Conservation (phyloP, 1,140 invertebrate species). For the Drosophila ogumai region DNA sequence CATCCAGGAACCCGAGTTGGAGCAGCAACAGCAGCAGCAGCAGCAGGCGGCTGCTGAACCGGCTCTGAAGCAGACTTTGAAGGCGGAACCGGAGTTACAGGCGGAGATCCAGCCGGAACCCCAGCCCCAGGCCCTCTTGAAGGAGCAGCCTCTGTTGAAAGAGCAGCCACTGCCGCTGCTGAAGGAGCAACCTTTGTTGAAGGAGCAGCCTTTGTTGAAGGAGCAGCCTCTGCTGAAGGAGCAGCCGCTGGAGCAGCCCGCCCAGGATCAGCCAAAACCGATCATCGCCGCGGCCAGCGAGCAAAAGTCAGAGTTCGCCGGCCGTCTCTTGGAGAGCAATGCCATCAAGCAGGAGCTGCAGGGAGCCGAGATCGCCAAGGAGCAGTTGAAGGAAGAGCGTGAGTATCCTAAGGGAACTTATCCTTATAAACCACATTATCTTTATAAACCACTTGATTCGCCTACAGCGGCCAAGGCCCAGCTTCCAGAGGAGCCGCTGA, state of each 20-base stretch:
- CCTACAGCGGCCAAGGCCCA: constrained; percentile 21
- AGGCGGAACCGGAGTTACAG: constrained; percentile 33
- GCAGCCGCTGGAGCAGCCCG: constrained; percentile 48
- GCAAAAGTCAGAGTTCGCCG: constrained; percentile 60
- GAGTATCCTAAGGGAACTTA: constrained; percentile 5
- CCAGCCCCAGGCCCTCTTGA: constrained; percentile 16
- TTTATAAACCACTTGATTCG: not conserved
- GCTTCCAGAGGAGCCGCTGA: constrained; percentile 29
- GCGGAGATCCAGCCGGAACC: constrained; percentile 24
- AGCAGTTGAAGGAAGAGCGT: constrained; percentile 56
- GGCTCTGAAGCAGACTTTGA: constrained; percentile 36
- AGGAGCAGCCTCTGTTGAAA: constrained; percentile 56
- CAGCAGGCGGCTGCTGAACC: constrained; percentile 27
- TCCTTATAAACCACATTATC: not conserved
- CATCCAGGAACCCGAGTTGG: constrained; percentile 50
- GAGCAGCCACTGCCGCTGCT: constrained; percentile 53
- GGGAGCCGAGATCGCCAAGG: constrained; percentile 35
- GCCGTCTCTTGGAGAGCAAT: constrained; percentile 63
- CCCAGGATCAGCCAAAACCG: constrained; percentile 19
- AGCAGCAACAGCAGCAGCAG: constrained; percentile 25
- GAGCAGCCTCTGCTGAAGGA: constrained; percentile 45
- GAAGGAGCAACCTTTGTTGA: constrained; percentile 50
- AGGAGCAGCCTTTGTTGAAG: constrained; percentile 47
- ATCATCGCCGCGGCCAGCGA: constrained; percentile 49
- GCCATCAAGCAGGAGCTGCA: constrained; percentile 58